These are phyloP conservation scores for Cyprinodon diabolis DNA, from an alignment of 2,797 vertebrate species.

Conservation along the genomic window DNA sequence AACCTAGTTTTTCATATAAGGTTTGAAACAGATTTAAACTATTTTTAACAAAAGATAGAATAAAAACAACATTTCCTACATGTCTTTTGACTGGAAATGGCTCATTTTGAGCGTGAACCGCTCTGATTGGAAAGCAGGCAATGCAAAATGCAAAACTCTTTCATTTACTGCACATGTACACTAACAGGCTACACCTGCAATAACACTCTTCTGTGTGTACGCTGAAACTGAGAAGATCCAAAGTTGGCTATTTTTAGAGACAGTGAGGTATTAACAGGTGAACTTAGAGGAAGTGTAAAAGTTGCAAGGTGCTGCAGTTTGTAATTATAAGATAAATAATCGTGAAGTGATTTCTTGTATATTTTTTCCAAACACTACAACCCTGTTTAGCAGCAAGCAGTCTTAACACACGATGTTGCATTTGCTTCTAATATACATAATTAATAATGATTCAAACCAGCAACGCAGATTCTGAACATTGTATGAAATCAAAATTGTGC, in stretches of 20 bases:
- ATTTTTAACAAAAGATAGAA: neutral
- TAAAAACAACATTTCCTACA: neutral
- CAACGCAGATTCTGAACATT: neutral
- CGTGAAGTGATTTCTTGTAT: neutral
- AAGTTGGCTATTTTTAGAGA: neutral
- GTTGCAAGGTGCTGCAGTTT: neutral
- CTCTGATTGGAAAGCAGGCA: neutral
- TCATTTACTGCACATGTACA: neutral
- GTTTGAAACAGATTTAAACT: slow-evolving; percentile 18
- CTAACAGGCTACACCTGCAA: neutral
- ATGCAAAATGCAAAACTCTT: neutral
- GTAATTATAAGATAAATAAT: neutral
- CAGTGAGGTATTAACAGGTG: neutral
- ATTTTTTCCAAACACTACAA: neutral
- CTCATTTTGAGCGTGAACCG: neutral
- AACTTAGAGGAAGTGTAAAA: neutral
- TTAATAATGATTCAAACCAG: neutral
- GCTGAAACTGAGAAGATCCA: neutral
- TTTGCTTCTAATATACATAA: neutral
- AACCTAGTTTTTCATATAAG: slow-evolving; percentile 40
- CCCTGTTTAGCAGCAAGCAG: neutral
- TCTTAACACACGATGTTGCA: neutral
- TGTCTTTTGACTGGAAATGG: neutral
- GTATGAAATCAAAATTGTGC: slow-evolving; percentile 20
- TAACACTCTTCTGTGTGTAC: neutral